Evolutionary conservation across 2,113 vertebrate species (phyloP), one percentile per base, ranked within the genome.

Genomic region (Hippocampus guttulatus): DNA sequence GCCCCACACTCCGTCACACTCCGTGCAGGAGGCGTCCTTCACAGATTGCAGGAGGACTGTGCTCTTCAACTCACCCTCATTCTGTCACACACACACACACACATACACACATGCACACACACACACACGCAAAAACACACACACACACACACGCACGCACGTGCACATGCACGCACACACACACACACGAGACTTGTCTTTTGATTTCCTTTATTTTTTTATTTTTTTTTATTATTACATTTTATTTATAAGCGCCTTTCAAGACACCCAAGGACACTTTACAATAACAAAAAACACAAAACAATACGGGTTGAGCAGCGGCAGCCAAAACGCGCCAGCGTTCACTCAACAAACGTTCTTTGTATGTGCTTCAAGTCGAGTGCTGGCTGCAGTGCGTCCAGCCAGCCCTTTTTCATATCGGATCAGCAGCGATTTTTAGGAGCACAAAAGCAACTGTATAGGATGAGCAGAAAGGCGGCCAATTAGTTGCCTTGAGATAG

Each of bases 401-500:
- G 43, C 15, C 47, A 18, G 47, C 15, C 58, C 33, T 65, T 74
- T 81, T 85, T 81, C 67, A 75, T 68, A 81, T 47, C 45, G 79
- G 82, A 55, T 82, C 64, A 80, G 73, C 72, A 58, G 9, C 70
- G 67, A 68, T 84, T 76, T 85, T 87, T 71, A 83, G 73, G 74
- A 82, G 75, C 76, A 82, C 79, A 86, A 86, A 85, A 78, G 75
- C 68, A 73, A 66, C 81, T 80, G 81, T 81, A 82, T 14, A 27
- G 86, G 81, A 87, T 76, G 68, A 73, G 78, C 69, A 83, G 84
- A 86, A 90, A 85, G 77, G 75, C 78, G 84, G 87, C 87, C 86
- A 88, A 91, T 90, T 90, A 89, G 85, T 78, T 78, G 85, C 87
- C 86, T 77, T 78, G 64, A 90, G 86, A 81, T 77, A 75, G 41